These are phyloP conservation scores for Apus apus DNA, from an alignment of 2,113 vertebrate genomes.

Conservation along the genomic window DNA sequence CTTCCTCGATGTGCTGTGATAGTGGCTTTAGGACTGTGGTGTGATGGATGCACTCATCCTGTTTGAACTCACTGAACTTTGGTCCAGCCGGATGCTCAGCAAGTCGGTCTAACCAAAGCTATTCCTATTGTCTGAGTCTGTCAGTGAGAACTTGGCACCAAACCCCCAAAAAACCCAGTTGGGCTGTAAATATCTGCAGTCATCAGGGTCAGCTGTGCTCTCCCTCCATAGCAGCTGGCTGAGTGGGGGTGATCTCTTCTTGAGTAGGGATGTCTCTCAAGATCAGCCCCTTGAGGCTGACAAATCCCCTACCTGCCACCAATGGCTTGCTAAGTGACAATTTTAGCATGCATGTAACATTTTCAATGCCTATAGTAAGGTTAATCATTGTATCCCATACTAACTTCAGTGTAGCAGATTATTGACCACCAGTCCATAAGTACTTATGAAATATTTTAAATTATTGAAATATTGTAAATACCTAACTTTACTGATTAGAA, in stretches of 20 bases:
- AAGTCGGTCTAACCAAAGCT: background rate
- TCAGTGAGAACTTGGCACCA: background rate
- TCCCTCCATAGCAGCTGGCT: background rate
- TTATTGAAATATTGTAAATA: no score
- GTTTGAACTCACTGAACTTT: background rate
- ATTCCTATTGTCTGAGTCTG: background rate
- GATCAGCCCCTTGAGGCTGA: background rate
- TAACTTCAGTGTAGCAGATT: background rate
- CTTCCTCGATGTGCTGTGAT: background rate
- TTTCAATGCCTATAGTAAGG: background rate
- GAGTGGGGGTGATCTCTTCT: rapidly evolving
- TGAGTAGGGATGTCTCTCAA: background rate
- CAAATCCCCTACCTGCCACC: background rate
- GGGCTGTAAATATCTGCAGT: background rate
- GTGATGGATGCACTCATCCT: background rate
- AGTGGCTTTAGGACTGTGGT: background rate
- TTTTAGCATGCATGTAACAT: background rate
- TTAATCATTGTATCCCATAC: background rate
- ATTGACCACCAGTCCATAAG: background rate
- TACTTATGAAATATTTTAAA: background rate
- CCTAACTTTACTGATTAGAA: background rate
- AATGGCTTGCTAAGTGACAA: background rate
- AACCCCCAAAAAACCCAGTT: rapidly evolving
- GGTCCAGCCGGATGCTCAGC: background rate
- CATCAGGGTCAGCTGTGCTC: background rate